Percentiles rank a stretch among this genome's conserved stretches.
Conservation (phyloP, 2,888 invertebrate genomes). For the Brachyopa scutellaris region DNA sequence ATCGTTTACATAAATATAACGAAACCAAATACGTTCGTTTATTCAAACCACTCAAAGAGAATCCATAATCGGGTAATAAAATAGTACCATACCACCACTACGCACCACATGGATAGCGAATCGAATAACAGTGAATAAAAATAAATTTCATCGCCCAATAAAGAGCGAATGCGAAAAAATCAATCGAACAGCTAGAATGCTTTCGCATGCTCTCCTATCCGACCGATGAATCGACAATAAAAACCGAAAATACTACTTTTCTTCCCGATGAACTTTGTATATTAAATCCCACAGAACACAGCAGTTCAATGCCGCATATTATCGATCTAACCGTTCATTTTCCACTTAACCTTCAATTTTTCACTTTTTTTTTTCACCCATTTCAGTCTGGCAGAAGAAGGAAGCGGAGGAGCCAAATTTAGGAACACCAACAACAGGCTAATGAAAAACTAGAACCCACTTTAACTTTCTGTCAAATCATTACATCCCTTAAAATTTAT, state of each 20-base stretch:
- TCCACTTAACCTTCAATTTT: conserved; percentile 69
- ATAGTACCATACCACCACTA: conserved; percentile 9
- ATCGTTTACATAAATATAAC: conserved; percentile 1
- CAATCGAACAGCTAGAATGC: conserved; percentile 36
- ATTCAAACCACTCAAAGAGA: conserved; percentile 19
- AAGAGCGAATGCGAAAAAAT: conserved; percentile 24
- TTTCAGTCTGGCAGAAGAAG: too few relatives aligned
- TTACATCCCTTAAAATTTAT: conserved; percentile 52
- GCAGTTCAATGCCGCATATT: conserved; percentile 54
- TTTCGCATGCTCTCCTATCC: conserved; percentile 23
- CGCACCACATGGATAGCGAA: background rate
- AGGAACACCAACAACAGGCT: background rate
- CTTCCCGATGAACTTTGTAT: too few relatives aligned
- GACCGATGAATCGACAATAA: conserved; percentile 36
- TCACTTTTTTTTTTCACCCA: conserved; percentile 19
- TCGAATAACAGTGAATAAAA: conserved; percentile 45
- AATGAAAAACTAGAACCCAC: conserved; percentile 43
- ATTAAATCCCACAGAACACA: conserved; percentile 2
- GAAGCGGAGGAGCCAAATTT: background rate
- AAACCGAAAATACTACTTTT: conserved; percentile 30
- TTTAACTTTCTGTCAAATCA: conserved; percentile 51
- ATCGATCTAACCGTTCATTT: conserved; percentile 69
- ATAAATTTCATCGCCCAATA: conserved; percentile 55
- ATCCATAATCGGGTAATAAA: conserved; percentile 65
- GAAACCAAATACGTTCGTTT: conserved; percentile 12